Percentiles rank a stretch among this genome's conserved stretches.
Conservation (phyloP, 2,113 vertebrate species). For the Rafetus swinhoei region DNA sequence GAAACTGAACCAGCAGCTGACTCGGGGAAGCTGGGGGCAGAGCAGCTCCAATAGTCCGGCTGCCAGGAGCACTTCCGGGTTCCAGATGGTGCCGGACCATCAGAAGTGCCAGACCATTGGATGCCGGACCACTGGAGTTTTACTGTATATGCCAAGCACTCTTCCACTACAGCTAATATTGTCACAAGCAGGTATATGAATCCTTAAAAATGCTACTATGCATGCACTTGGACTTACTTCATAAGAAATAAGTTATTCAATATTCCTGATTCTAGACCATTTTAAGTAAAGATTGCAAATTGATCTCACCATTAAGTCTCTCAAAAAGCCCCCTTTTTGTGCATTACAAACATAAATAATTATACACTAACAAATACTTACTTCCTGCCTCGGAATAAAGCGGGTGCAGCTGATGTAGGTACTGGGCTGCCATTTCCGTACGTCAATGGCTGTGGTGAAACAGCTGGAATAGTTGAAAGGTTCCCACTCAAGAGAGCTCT, state of each 20-base stretch:
- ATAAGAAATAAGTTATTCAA: not conserved
- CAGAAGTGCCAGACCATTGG: too few species aligned
- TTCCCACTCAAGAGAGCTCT: slow-evolving; percentile 62
- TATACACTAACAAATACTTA: slow-evolving; percentile 66
- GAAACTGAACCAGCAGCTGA: too few species aligned
- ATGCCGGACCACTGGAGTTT: too few species aligned
- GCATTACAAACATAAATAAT: not conserved
- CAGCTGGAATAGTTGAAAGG: slow-evolving; percentile 22
- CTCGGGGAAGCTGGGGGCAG: too few species aligned
- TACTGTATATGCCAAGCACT: not conserved
- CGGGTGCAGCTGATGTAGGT: slow-evolving; percentile 11
- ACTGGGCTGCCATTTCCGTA: slow-evolving; percentile 58
- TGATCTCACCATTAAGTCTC: not conserved
- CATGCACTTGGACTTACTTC: not conserved
- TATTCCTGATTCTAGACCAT: not conserved
- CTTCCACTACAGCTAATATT: not conserved
- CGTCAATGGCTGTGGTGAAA: slow-evolving; percentile 43
- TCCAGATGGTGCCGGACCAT: too few species aligned
- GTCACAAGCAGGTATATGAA: not conserved
- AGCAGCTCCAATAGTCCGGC: too few species aligned
- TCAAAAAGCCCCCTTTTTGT: not conserved
- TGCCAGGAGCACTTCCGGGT: too few species aligned
- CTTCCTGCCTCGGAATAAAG: slow-evolving; percentile 78
- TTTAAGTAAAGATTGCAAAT: not conserved
- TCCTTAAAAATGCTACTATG: not conserved